Base-by-base conservation (phyloP, 2,113 vertebrate genomes). In the Herpetotheres cachinnans region DNA sequence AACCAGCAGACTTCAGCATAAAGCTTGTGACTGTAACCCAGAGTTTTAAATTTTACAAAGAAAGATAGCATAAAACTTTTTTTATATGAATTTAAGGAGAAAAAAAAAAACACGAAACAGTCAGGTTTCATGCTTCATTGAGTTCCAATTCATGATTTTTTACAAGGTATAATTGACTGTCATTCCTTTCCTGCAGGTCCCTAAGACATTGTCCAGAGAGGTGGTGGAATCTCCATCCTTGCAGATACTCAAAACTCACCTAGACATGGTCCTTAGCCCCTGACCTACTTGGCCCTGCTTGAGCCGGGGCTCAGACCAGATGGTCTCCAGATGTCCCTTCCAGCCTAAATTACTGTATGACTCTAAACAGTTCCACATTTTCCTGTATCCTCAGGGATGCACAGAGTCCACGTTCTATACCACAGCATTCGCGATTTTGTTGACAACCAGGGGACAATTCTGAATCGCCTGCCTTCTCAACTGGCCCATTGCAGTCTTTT, bases 1-100 rank as follows among this genome's bases (percentile, higher is more conserved):
- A 95, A 92, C 4, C 25, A 74, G 82, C 82, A 84, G 72, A 72
- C 19, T 77, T 92, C 91, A 95, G 77, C 83, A 76, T 46, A 95
- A 95, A 86, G 2, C 49, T 66, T 34, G 16, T 29, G 40, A 42
- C 13, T 30, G 30, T n/a, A 82, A 85, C 11, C 5, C 38, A 52
- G 76, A 62, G 18, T 50, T 50, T 78, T 46, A 86, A 59, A 71
- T 50, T 50, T 47, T n/a, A 38, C 13, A 49, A 44, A 77, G 46
- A 55, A 62, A 86, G 22, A 55, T 2, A 46, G 18, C 21, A 16
- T 29, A 22, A 46, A 40, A 27, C 24, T 70, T 54, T n/a, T 78
- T 78, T 20, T 3, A 44, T 58, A 47, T 29, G 0, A 61, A 34
- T 27, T 81, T 22, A 6, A 38, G 34, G 26, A n/a, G 36, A 13